phyloP scores from a whole-genome alignment of 2,888 invertebrate genomes.

The Synanthedon tipuliformis region DNA sequence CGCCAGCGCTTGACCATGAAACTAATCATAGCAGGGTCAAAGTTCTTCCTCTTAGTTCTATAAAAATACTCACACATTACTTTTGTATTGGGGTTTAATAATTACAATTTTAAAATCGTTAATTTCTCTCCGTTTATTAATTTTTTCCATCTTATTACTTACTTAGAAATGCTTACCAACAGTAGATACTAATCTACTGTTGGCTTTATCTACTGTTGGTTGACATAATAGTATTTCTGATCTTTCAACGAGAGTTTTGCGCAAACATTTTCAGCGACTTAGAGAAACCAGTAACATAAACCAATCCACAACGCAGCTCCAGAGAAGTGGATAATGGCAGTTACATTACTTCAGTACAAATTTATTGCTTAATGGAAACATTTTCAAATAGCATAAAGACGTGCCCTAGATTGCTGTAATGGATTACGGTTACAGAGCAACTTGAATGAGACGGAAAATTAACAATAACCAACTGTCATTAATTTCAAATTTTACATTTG shows the following conservation, averaged over 20 bases:
- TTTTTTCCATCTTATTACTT: background rate
- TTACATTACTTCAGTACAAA: background rate
- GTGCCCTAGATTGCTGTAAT: background rate
- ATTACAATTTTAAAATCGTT: too few species aligned
- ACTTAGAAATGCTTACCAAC: too few species aligned
- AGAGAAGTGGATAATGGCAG: background rate
- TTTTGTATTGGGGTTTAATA: too few species aligned
- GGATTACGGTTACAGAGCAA: too few species aligned
- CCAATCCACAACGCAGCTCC: background rate
- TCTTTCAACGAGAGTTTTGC: too few species aligned
- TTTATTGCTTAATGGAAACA: background rate
- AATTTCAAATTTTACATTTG: too few species aligned
- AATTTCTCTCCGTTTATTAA: background rate
- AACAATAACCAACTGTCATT: too few species aligned
- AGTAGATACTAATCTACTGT: too few species aligned
- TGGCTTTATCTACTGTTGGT: too few species aligned
- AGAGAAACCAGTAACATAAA: background rate
- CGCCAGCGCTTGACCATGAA: conserved; percentile 48
- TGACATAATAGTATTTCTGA: too few species aligned
- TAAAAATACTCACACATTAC: too few species aligned
- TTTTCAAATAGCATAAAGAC: background rate
- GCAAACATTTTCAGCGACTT: background rate
- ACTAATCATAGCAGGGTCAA: conserved; percentile 43
- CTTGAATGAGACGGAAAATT: too few species aligned
- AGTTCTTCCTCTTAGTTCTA: conserved; percentile 28